Base-by-base conservation (phyloP, 2,888 invertebrate species). In the Melangyna quadrimaculata region DNA sequence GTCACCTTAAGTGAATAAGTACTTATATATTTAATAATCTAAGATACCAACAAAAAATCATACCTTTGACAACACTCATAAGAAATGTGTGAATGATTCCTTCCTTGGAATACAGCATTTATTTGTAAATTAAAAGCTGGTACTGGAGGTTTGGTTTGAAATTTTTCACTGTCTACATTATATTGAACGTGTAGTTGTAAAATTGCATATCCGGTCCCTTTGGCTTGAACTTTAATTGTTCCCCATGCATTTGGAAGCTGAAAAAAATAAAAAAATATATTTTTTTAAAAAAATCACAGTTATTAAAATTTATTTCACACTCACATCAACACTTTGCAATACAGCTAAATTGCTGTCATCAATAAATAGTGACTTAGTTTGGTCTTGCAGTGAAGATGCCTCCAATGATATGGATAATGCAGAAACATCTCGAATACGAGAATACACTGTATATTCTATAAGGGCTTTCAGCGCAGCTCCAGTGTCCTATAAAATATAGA, bases 181-280 rank as follows among this genome's bases (percentile, higher is more conserved):
- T 97, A 97, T 90, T 96, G 95, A 63, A 96, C 96, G 14, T 96
- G 95, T 95, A 98, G 95, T 93, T 98, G 98, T 88, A 98, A 93
- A 89, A 98, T 95, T 3, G 98, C 97, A 92, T 96, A 96, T 12
- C 98, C 98, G 1, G 96, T 96, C 84, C 98, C 98, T 90, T 95
- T 95, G 0, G 96, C 97, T 88, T 96, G 95, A 67, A 98, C 96
- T 92, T 96, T 96, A 51, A 98, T 96, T 2, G 97, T 97, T 89
- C 98, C 98, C 96, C 96, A 98, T 63, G 97, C 97, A 89, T 95
- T 94, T 0, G 97, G 96, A 90, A 97, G 96, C 95, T 96, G 88
- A n/a, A 89, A 87, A 57, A 17, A 59, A 45, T 45, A 8, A 35
- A 24, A 17, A 17, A 59, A 45, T 45, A 8, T 27, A 24, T 14